These are phyloP conservation scores for Sterna hirundo DNA, from an alignment of 2,113 vertebrate species.

Conservation along the genomic window DNA sequence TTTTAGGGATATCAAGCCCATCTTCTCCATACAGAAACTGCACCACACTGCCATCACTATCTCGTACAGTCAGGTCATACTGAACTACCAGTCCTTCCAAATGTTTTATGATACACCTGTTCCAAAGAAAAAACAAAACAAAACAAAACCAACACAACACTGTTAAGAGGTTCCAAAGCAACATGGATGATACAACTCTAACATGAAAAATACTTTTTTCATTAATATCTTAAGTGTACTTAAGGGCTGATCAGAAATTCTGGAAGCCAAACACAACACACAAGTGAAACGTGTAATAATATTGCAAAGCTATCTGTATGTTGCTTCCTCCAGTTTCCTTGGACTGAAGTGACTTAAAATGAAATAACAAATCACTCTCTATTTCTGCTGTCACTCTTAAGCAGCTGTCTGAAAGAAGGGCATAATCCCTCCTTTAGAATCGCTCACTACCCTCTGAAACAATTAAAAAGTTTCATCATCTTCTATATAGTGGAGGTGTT, in stretches of 20 bases:
- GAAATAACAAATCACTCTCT: not conserved
- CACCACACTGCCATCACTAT: conserved; percentile 94
- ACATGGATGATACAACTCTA: not conserved
- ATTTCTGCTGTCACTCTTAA: not conserved
- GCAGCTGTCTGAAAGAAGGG: not conserved
- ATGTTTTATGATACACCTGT: conserved; percentile 91
- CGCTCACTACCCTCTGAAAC: not conserved
- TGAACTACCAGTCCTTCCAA: conserved; percentile 95
- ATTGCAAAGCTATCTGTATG: not conserved
- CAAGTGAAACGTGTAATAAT: not conserved
- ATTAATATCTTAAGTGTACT: not conserved
- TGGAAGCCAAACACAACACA: not conserved
- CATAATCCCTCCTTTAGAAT: not conserved
- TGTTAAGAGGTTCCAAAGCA: not conserved
- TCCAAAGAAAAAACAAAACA: not conserved
- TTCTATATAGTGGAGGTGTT: not conserved
- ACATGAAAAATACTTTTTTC: not conserved
- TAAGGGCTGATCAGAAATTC: not conserved
- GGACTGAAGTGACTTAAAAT: not conserved
- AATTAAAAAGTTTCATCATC: not conserved
- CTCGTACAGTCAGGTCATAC: conserved; percentile 93
- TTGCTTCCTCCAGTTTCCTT: not conserved
- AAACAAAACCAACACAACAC: not conserved
- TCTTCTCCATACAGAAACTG: conserved; percentile 98
- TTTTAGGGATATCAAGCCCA: conserved; percentile 94